Base-by-base conservation (phyloP, 2,888 invertebrate species). In the Antitype chi region DNA sequence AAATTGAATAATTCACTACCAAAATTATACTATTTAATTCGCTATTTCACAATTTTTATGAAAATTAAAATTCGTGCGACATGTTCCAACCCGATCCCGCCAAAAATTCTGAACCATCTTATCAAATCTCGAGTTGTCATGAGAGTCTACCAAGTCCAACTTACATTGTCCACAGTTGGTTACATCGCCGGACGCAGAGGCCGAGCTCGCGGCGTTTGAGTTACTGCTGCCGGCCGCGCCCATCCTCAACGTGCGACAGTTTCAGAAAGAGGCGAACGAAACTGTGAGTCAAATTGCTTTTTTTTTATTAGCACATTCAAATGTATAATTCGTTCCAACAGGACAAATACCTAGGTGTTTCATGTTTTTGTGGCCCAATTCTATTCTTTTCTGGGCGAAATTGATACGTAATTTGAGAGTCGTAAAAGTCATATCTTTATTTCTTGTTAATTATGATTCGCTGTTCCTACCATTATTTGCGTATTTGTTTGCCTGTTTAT, bases 141-240 rank as follows among this genome's bases (percentile, higher is more conserved):
- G n/a, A n/a, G n/a, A 64, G 38, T 15, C n/a, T 25, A 43, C 38
- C 13, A 66, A 74, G 59, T 74, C 55, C 47, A 3, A 23, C 1
- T 23, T 25, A 0, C 32, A 25, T 66, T 73, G 47, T 63, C 9
- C 32, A 17, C 89, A 95, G 95, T 80, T 95, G 84, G 88, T 63
- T 23, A 75, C 88, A 0, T 72, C 81, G 0, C 76, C 69, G 1
- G 91, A 89, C 0, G 84, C 82, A 0, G 90, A 89, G 84, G 70
- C 92, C 0, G 97, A 97, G 70, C 84, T 97, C 55, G 97, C 98
- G 38, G 97, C 98, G 90, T 97, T 99, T 90, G 97, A 98, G 67
- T 95, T 98, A 91, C 94, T 99, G 75, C 94, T 99, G 83, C 98
- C 98, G 0, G 99, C 99, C 64, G 97, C 98, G 9, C 98, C 98